Percentiles rank a stretch among this genome's conserved stretches.
Conservation (phyloP, 2,888 invertebrate species). For the Harpalus rufipes region DNA sequence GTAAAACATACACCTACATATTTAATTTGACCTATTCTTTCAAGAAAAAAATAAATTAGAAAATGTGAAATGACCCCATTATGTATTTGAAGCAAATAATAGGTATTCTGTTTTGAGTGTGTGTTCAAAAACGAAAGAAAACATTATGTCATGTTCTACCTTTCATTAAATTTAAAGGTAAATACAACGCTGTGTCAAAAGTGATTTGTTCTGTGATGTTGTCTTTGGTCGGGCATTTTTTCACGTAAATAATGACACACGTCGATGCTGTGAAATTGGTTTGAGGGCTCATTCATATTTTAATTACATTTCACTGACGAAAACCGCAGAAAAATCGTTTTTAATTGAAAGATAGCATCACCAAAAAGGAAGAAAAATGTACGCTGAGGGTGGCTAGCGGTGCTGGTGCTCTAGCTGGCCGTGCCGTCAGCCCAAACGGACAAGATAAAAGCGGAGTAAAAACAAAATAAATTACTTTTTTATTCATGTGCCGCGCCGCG, state of each 20-base stretch:
- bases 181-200: neutral
- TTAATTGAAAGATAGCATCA: conserved; percentile 65
- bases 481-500: conserved; percentile 59
- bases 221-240: neutral
- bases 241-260: neutral
- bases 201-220: neutral
- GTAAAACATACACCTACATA: too few relatives aligned
- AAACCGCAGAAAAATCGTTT: conserved; percentile 64
- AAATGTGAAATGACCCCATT: too few relatives aligned
- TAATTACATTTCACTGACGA: conserved; percentile 66
- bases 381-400: conserved; percentile 30
- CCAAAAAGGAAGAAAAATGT: conserved; percentile 62
- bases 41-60: too few relatives aligned
- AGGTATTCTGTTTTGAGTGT: too few relatives aligned
- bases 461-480: conserved; percentile 64
- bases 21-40: too few relatives aligned
- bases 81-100: too few relatives aligned
- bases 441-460: conserved; percentile 64
- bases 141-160: too few relatives aligned
- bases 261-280: neutral
- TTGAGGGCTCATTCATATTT: conserved; percentile 61
- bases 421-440: conserved; percentile 60
- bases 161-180: too few relatives aligned
- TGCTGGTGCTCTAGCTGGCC: conserved; percentile 12
- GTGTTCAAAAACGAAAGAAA: too few relatives aligned